Evolutionary conservation across 2,888 invertebrate species (phyloP).

Genomic region (Trachelus troglodyta): DNA sequence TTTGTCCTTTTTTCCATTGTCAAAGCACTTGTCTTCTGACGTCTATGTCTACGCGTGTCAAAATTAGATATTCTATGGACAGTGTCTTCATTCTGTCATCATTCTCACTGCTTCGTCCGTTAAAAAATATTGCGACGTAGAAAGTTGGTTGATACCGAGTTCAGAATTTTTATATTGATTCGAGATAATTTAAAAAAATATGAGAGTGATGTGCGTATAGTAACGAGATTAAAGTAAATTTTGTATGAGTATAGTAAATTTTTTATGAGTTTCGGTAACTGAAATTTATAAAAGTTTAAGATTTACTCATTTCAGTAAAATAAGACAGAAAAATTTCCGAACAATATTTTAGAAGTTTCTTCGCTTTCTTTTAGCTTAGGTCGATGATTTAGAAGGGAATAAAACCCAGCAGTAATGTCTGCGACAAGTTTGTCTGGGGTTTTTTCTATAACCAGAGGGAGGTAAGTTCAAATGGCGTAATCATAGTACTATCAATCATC

Average conservation of each 20-base stretch:
- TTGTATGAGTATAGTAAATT: background rate
- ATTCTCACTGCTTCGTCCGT: background rate
- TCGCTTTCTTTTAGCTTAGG: background rate
- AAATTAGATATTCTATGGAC: background rate
- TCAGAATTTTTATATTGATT: background rate
- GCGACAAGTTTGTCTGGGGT: background rate
- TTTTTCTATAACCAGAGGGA: background rate
- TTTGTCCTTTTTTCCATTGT: background rate
- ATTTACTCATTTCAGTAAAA: background rate
- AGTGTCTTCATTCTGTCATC: background rate
- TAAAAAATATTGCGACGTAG: no score
- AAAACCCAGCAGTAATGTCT: background rate
- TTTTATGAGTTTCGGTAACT: background rate
- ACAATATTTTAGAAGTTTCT: background rate
- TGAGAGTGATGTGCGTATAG: background rate
- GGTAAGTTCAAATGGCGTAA: background rate
- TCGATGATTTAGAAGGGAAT: background rate
- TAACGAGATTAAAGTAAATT: background rate
- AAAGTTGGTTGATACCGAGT: no score
- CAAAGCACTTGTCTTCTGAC: background rate
- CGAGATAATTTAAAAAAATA: background rate
- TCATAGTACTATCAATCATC: background rate
- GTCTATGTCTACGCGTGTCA: background rate
- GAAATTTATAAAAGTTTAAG: background rate
- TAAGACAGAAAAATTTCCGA: no score